Evolutionary conservation across 2,113 vertebrate genomes (phyloP).

Genomic region (Erythrolamprus reginae): DNA sequence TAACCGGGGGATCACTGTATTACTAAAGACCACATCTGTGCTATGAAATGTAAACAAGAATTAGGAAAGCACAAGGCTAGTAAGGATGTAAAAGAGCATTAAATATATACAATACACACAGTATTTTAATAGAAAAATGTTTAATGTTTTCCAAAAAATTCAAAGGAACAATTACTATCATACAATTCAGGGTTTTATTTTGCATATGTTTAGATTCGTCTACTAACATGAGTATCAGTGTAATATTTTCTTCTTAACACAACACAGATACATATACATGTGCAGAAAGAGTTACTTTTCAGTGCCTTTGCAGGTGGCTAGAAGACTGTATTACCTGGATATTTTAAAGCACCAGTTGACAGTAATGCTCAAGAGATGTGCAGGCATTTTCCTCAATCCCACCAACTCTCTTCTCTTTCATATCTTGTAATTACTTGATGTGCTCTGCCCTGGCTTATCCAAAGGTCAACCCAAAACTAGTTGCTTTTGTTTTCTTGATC

Average conservation of each 20-base stretch:
- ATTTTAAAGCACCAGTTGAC: background rate
- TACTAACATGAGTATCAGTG: constrained; percentile 26
- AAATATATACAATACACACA: background rate
- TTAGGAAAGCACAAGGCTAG: background rate
- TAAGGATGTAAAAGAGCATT: background rate
- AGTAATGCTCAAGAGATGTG: no score
- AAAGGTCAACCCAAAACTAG: background rate
- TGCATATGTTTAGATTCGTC: constrained; percentile 36
- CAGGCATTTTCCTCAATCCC: background rate
- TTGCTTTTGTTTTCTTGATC: background rate
- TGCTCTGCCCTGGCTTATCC: background rate
- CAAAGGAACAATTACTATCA: constrained; percentile 48
- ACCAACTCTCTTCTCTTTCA: background rate
- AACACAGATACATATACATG: background rate
- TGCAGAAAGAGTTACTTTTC: background rate
- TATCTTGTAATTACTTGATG: background rate
- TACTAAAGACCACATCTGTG: background rate
- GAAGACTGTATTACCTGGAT: background rate
- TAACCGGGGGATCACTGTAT: no score
- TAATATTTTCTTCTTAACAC: background rate
- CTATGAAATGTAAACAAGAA: background rate
- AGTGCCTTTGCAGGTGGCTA: background rate
- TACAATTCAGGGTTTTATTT: constrained; percentile 30
- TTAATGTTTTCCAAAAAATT: constrained; percentile 62
- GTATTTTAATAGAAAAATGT: constrained; percentile 66